These are phyloP conservation scores for Drosophila testacea DNA, from an alignment of 2,888 invertebrate genomes.

Conservation along the genomic window DNA sequence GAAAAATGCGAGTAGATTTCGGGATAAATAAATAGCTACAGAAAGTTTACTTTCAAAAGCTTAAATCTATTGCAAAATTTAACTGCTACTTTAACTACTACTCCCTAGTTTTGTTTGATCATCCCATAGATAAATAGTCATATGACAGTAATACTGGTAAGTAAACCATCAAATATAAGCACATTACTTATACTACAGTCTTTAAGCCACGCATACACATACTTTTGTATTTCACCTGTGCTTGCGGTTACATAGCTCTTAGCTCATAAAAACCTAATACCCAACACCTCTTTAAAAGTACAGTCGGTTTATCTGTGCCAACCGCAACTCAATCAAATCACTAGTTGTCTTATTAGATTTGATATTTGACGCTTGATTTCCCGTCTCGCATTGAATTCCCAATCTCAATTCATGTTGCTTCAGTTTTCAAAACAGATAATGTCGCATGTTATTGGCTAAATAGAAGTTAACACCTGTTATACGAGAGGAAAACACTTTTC, in stretches of 20 bases:
- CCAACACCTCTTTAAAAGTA: conserved; percentile 31
- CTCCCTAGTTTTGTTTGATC: conserved; percentile 19
- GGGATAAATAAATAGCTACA: conserved; percentile 41
- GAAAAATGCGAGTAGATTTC: conserved; percentile 72
- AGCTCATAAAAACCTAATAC: conserved; percentile 31
- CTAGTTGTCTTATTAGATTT: conserved; percentile 47
- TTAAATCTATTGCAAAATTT: not conserved
- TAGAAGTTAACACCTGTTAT: conserved; percentile 8
- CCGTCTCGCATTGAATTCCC: conserved; percentile 64
- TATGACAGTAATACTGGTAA: conserved; percentile 22
- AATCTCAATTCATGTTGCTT: conserved; percentile 36
- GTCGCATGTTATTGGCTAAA: conserved; percentile 7
- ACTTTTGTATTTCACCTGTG: conserved; percentile 25
- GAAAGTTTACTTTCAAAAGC: conserved; percentile 19
- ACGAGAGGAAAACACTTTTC: conserved; percentile 7
- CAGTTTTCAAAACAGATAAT: conserved; percentile 23
- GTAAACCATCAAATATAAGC: conserved; percentile 31
- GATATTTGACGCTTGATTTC: conserved; percentile 63
- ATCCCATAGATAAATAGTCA: conserved; percentile 9
- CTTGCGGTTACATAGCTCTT: conserved; percentile 42
- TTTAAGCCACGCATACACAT: not conserved
- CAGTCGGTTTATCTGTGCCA: conserved; percentile 21
- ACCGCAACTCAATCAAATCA: conserved; percentile 56
- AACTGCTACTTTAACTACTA: not conserved
- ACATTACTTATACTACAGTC: conserved; percentile 4